Conservation (phyloP, 2,113 vertebrate species). For the Ellobius talpinus region DNA sequence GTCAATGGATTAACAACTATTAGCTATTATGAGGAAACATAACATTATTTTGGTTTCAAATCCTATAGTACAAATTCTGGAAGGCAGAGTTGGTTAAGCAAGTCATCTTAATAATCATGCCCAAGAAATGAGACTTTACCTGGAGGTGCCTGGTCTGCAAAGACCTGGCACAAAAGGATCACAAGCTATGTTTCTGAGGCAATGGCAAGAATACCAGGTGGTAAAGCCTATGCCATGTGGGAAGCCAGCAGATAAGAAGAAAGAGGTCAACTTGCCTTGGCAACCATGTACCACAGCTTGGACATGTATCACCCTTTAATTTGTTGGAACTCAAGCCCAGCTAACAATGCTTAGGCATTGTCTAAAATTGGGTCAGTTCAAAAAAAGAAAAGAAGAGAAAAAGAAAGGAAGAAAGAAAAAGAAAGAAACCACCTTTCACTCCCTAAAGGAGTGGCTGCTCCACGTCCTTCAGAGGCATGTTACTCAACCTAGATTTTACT, state of each 20-base stretch:
- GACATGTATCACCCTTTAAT: slow-evolving; percentile 46
- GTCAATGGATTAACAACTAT: neutral
- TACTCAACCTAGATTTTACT: neutral
- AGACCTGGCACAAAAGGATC: neutral
- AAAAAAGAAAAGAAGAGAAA: neutral
- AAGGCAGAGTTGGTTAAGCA: neutral
- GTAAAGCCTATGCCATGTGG: slow-evolving; percentile 43
- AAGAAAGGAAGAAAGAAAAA: too few relatives aligned
- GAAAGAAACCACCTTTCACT: neutral
- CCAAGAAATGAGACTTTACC: neutral
- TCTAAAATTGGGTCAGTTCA: slow-evolving; percentile 41
- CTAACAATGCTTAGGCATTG: slow-evolving; percentile 46
- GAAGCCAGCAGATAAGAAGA: slow-evolving; percentile 41
- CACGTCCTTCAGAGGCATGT: neutral
- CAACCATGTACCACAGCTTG: neutral
- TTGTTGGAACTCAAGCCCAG: neutral
- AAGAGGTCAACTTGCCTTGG: slow-evolving; percentile 43
- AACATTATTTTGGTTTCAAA: slow-evolving; percentile 31
- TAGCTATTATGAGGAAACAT: neutral
- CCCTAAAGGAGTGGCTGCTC: neutral
- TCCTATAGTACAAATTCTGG: neutral
- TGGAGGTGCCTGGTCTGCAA: neutral
- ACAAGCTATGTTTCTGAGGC: slow-evolving; percentile 11
- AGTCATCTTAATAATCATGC: neutral
- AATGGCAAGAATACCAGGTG: neutral